These are phyloP conservation scores for Spongia lamella DNA, from an alignment of 37 sponge, comb jelly and placozoan species.

Conservation along the genomic window DNA sequence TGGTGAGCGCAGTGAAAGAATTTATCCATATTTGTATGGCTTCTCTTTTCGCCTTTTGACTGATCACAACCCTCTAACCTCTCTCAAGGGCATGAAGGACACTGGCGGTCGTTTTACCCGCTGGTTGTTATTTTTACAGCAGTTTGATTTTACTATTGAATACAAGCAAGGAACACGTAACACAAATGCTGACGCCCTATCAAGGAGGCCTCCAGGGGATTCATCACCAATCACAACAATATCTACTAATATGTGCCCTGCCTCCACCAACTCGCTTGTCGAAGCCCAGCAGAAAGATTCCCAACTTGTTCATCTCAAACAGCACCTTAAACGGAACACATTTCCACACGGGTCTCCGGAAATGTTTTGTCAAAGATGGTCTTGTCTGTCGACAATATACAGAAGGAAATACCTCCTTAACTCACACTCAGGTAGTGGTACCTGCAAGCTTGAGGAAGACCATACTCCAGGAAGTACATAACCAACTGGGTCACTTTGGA, in stretches of 20 bases:
- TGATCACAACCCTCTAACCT: slow-evolving; percentile 1
- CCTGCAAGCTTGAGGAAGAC: background rate
- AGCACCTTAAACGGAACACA: too few relatives aligned
- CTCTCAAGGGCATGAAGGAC: background rate
- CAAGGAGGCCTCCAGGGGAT: too few relatives aligned
- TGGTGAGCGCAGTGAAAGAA: background rate
- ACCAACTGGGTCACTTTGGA: too few relatives aligned
- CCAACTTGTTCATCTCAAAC: too few relatives aligned
- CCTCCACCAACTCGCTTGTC: too few relatives aligned
- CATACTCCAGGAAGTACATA: slow-evolving; percentile 5
- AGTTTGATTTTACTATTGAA: slow-evolving; percentile 15
- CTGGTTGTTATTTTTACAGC: slow-evolving; percentile 4
- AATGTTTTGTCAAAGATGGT: too few relatives aligned
- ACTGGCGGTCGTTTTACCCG: slow-evolving; percentile 1
- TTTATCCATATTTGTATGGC: background rate
- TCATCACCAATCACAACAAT: too few relatives aligned
- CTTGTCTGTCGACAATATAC: slow-evolving; percentile 8
- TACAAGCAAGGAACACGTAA: background rate
- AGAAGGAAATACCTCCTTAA: too few relatives aligned
- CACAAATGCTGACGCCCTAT: slow-evolving; percentile 19
- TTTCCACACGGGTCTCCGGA: too few relatives aligned
- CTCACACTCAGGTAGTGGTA: slow-evolving; percentile 4
- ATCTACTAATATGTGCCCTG: too few relatives aligned
- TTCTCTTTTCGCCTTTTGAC: background rate
- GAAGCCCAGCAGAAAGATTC: too few relatives aligned